Evolutionary conservation across 2,113 vertebrate species (phyloP), one percentile per base, ranked within the genome.

Genomic region (Spea multiplicata): DNA sequence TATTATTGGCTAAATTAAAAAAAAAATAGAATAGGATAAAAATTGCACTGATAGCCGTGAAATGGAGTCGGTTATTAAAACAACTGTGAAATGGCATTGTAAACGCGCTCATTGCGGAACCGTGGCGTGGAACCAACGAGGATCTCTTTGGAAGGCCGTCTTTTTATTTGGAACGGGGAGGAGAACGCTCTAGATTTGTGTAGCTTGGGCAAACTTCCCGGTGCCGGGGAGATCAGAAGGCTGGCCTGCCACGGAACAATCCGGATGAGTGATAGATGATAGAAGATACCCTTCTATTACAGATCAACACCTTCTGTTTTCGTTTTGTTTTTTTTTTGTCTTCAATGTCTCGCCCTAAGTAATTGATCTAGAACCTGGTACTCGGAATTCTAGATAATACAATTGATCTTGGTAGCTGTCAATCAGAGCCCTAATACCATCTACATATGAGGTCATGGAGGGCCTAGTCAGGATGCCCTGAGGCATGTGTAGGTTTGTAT

Each of bases 1-100:
- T 69, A 49, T 16, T 50, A 69, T 69, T 50, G 13, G 47, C 44
- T 49, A 69, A n/a, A 69, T 69, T 48, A 50, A 69, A 48, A 49
- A 16, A 69, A 50, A 67, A 67, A 5, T 17, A 46, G 6, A 62
- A 12, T 10, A 67, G 10, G 13, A 67, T 12, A 66, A 67, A 47
- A 67, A 46, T 67, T 45, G 12, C 10, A 47, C 10, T 47, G 66
- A 67, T 47, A 13, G 44, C 44, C 66, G 14, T 67, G 45, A 67
- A 67, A 67, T 14, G 17, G 44, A 67, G 12, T 13, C 44, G 9
- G 30, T 67, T 67, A 67, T 67, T 67, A 30, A 30, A 30, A 47
- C 44, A 47, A 67, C 4, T 4, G 66, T 6, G 61, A 64, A 30
- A 5, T 5, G 5, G 13, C 61, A 64, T 30, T 17, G 61, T 64